These are phyloP conservation scores for Streblospio benedicti DNA, from an alignment of 1,140 invertebrate species.

Conservation along the genomic window DNA sequence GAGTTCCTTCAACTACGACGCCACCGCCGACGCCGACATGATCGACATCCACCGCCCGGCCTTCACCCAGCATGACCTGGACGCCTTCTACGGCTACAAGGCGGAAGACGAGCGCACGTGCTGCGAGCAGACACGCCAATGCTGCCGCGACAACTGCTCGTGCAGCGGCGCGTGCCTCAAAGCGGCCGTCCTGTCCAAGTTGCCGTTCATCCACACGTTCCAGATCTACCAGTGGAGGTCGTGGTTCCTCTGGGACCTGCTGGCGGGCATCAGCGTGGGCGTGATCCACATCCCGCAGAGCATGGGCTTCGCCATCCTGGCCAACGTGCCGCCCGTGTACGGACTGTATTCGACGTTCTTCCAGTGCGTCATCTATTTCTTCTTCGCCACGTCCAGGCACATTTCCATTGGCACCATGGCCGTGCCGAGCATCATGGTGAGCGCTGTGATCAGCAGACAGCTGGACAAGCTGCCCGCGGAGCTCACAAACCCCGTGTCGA, in stretches of 20 bases:
- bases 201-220: slow-evolving; percentile 9
- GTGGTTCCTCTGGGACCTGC: slow-evolving; percentile 31
- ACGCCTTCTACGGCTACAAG: no score
- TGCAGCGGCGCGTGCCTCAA: neutral
- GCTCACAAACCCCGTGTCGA: neutral
- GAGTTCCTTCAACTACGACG: no score
- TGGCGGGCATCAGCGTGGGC: slow-evolving; percentile 69
- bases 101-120: no score
- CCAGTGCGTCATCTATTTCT: slow-evolving; percentile 76
- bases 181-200: neutral
- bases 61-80: no score
- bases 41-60: no score
- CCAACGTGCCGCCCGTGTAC: slow-evolving; percentile 71
- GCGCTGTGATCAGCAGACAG: slow-evolving; percentile 6
- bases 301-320: slow-evolving; percentile 84
- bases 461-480: neutral
- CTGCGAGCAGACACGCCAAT: no score
- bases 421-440: slow-evolving; percentile 11
- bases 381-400: slow-evolving; percentile 85
- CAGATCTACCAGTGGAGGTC: slow-evolving; percentile 28
- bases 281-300: slow-evolving; percentile 91
- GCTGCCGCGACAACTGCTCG: no score
- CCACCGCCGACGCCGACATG: no score
- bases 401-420: slow-evolving; percentile 69
- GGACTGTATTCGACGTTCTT: slow-evolving; percentile 94